Base-by-base conservation (phyloP, 2,113 vertebrate species). In the Machaerirhynchus nigripectus region DNA sequence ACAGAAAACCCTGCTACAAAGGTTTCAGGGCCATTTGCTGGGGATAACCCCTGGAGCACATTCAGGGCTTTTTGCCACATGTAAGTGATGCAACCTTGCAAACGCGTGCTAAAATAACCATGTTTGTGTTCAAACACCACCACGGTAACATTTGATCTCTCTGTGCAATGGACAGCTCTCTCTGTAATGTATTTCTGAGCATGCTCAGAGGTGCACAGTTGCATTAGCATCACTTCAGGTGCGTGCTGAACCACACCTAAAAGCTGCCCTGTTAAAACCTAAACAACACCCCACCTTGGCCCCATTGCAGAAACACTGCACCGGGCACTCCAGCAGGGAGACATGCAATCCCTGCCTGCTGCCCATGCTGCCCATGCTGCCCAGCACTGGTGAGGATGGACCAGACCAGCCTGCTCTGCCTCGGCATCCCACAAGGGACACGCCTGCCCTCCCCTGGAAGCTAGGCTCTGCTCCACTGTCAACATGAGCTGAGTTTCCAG, bases 41-140 rank as follows among this genome's bases (percentile, higher is more conserved):
- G 44, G 80, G 64, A 70, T 77, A 78, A 63, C 59, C 64, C 77
- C 76, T 93, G 83, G 76, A 92, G 69, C 16, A 63, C 33, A 24
- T 55, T 88, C 89, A 93, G 39, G 92, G 82, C 75, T 53, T 84
- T 92, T 77, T 94, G 90, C 90, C 92, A 86, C 28, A 4, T 57
- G 1, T n/a, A 39, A 89, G 35, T 59, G 56, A 95, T 39, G 76
- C 42, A 94, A 73, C 69, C 64, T 39, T 28, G 56, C 55, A 95
- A 90, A 74, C 35, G 26, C 17, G 2, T 9, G 50, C 42, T 90
- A 55, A 81, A 59, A 77, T 15, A 84, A 24, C 30, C 16, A 1
- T 47, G 73, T 86, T 94, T 95, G 71, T 89, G 64, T 63, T 88
- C 63, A 63, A 59, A 59, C 39, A 78, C 76, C 30, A 20, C 68